These are phyloP conservation scores for Arenicola marina DNA, from an alignment of 2,888 invertebrate genomes.

Conservation along the genomic window DNA sequence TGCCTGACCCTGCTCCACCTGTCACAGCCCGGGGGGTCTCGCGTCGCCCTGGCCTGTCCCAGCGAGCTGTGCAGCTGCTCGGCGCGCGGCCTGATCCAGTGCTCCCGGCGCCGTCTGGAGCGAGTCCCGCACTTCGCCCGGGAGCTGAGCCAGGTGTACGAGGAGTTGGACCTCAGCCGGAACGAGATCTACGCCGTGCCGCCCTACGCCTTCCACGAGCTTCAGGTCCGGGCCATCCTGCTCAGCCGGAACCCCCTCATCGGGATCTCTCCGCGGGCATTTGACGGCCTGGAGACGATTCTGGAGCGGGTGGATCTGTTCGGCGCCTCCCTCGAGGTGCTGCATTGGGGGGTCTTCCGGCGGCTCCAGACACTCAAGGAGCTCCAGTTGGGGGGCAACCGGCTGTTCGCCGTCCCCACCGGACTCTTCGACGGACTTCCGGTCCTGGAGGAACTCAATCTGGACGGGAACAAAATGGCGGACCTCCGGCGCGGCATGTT, in stretches of 20 bases:
- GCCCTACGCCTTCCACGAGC: conserved; percentile 23
- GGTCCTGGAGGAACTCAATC: conserved; percentile 18
- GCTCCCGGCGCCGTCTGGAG: conserved; percentile 22
- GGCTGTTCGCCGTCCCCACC: conserved; percentile 28
- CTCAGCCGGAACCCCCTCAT: conserved; percentile 29
- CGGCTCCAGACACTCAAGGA: conserved; percentile 15
- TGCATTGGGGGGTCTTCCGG: conserved; percentile 34
- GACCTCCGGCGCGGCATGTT: conserved; percentile 17
- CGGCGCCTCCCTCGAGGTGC: conserved; percentile 19
- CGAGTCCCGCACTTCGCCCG: conserved; percentile 22
- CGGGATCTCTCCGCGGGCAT: conserved; percentile 32
- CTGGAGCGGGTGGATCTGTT: conserved; percentile 23
- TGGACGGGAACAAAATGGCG: conserved; percentile 25
- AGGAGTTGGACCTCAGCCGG: conserved; percentile 23
- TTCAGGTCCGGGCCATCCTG: conserved; percentile 17
- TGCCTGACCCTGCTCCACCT: too few species aligned
- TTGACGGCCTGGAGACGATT: conserved; percentile 26
- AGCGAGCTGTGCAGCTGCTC: conserved; percentile 26
- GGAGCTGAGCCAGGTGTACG: conserved; percentile 10
- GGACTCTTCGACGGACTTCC: conserved; percentile 29
- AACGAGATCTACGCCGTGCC: conserved; percentile 30
- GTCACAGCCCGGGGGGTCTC: too few species aligned
- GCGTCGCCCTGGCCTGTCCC: conserved; percentile 18
- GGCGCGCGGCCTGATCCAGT: conserved; percentile 14
- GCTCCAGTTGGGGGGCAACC: conserved; percentile 26